A percentile compares a stretch with the other conserved stretches of the same genome.
Evolutionary conservation across 2,797 vertebrate genomes (phyloP).

Genomic region (Perdix hodgsoniae): DNA sequence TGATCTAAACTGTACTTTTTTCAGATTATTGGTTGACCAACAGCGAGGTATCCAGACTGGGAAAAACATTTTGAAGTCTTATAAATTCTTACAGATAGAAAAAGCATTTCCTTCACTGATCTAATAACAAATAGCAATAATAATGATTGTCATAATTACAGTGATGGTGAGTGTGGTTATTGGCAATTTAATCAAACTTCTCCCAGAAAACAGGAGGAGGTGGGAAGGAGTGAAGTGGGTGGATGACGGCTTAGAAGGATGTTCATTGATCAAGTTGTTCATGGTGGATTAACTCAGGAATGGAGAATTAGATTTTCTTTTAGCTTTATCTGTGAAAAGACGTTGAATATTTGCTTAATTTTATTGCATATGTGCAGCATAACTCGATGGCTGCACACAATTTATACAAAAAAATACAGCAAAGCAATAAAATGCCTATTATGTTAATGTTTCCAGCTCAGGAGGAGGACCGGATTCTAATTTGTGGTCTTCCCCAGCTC

Average conservation of each 20-base stretch:
- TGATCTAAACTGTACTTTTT: neutral
- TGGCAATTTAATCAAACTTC: conserved; percentile 58
- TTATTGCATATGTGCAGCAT: neutral
- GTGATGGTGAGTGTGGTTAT: neutral
- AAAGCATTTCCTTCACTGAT: conserved; percentile 25
- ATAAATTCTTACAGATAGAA: neutral
- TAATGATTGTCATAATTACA: conserved; percentile 40
- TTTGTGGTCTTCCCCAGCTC: neutral
- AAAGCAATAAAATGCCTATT: conserved; percentile 15
- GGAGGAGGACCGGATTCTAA: neutral
- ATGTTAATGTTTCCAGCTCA: neutral
- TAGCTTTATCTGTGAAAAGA: conserved; percentile 31
- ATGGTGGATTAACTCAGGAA: conserved; percentile 50
- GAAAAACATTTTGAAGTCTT: neutral
- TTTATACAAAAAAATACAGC: neutral
- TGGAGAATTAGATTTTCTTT: conserved; percentile 46
- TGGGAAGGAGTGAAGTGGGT: conserved; percentile 38
- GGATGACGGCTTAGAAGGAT: conserved; percentile 42
- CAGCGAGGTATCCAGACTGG: neutral
- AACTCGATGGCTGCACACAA: neutral
- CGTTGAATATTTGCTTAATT: conserved; percentile 54
- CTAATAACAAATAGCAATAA: conserved; percentile 46
- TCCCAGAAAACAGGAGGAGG: conserved; percentile 43
- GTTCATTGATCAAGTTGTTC: conserved; percentile 42
- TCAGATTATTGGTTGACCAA: conserved; percentile 1